Base-by-base conservation (phyloP, 1,140 invertebrate species). In the Scaptodrosophila lebanonensis region DNA sequence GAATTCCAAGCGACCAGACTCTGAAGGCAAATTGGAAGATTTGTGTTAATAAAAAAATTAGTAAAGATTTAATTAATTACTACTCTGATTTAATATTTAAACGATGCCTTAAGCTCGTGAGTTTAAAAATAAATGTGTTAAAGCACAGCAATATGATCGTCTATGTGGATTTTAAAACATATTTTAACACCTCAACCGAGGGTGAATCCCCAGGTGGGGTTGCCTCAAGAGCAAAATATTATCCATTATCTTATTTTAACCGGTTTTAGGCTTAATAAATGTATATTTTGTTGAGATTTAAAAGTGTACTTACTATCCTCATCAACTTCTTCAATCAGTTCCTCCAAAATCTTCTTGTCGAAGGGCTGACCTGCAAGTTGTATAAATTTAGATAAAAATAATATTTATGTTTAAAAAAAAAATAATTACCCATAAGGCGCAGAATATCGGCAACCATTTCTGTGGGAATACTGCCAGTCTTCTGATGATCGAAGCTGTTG, bases 381-480 rank as follows among this genome's bases (percentile, higher is more conserved):
- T n/a, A n/a, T n/a, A n/a, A n/a, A n/a, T n/a, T n/a, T 20, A 27
- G n/a, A 6, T 1, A 17, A 4, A 5, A 15, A n/a, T 1, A 0
- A 29, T 4, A 54, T 25, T 33, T 8, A 17, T 3, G 18, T 8
- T 7, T 8, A 1, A n/a, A 11, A 22, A 11, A 1, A 6, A 2
- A 17, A 7, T 36, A 54, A 50, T 39, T 11, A 71, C 96, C 97
- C 95, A 98, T 97, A 85, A 97, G 91, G 76, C 96, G 90, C 30
- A 98, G 91, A 83, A 98, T 97, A 86, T 97, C 95, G 29, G 94
- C 94, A 16, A 98, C 96, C 92, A 97, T 96, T 86, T 97, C 96
- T 62, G 94, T 95, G 57, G 95, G 93, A 87, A 98, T 98, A 84
- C 93, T 95, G 63, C 97, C 97, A 62, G 93, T 95, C 87, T 95